Base-by-base conservation (phyloP, 2,888 invertebrate species). In the Polydesmus complanatus region DNA sequence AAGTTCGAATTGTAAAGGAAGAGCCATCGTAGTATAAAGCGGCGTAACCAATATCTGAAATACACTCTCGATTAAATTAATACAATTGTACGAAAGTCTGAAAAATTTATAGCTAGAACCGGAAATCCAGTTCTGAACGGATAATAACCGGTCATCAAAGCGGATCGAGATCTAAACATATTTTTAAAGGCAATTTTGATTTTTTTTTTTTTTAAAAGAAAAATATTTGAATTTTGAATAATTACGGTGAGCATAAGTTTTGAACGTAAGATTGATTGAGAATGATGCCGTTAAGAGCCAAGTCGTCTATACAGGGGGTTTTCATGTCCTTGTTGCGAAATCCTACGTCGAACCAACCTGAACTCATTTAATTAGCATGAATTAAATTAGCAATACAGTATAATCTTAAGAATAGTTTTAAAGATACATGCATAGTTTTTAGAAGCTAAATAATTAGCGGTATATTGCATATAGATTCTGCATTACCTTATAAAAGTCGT, bases 191-290 rank as follows among this genome's bases (percentile, higher is more conserved):
- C n/a, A 8, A 8, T 37, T 37, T 8, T 14, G 14, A 37, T 8
- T 5, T 37, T 37, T 8, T n/a, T n/a, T n/a, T n/a, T n/a, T n/a
- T n/a, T n/a, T n/a, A n/a, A n/a, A n/a, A n/a, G n/a, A n/a, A n/a
- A n/a, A n/a, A n/a, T n/a, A n/a, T n/a, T n/a, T n/a, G n/a, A n/a
- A n/a, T 8, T 37, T 8, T 8, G n/a, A n/a, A 37, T n/a, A 37
- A 21, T 68, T 66, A 75, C 74, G 75, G 74, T 55, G 74, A 72
- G 66, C 75, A 75, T 48, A 74, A 68, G 19, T 73, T 73, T 60
- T 72, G 72, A 11, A 74, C 74, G 63, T 75, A 75, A 5, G 73
- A 71, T 58, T 73, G 71, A 57, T 73, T 69, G 53, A 75, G 64
- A 27, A 73, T 70, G 2, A 73, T 70, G 0, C 74, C 73, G 63